Evolutionary conservation across 2,113 vertebrate genomes (phyloP).

Genomic region (Tyto alba): DNA sequence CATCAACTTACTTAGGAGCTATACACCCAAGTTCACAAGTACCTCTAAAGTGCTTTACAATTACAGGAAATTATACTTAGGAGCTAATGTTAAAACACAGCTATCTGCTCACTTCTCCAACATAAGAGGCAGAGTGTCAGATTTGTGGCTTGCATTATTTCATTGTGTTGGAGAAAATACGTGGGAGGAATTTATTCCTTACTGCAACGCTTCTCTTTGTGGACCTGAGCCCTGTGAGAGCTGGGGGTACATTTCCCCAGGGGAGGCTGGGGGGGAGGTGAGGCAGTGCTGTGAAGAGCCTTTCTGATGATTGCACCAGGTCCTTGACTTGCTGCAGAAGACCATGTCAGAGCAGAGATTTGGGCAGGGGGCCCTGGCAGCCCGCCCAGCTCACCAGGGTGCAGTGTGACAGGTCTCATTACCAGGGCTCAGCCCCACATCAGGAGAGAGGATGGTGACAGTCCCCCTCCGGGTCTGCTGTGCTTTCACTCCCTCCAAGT

Average conservation of each 20-base stretch:
- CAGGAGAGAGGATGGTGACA: background rate
- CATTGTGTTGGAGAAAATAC: background rate
- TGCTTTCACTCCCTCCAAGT: background rate
- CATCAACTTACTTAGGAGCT: constrained; percentile 39
- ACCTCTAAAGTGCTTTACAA: constrained; percentile 38
- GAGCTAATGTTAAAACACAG: constrained; percentile 21
- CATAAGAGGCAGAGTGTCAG: background rate
- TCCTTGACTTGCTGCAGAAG: background rate
- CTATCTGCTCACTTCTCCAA: background rate
- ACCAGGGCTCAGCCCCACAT: background rate
- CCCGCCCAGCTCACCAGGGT: background rate
- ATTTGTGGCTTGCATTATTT: background rate
- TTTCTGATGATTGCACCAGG: background rate
- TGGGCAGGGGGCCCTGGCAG: background rate
- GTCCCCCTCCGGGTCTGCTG: background rate
- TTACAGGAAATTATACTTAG: constrained; percentile 36
- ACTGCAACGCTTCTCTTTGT: accelerated
- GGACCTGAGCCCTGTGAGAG: accelerated
- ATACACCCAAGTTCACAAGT: constrained; percentile 35
- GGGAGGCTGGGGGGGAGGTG: background rate
- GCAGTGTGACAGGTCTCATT: background rate
- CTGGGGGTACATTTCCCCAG: background rate
- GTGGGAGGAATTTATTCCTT: background rate
- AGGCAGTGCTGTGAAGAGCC: background rate
- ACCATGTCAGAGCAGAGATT: background rate